Percentiles rank a stretch among this genome's conserved stretches.
These are phyloP conservation scores for Thripadectes ignobilis DNA, from an alignment of 2,797 vertebrate genomes.

Conservation along the genomic window DNA sequence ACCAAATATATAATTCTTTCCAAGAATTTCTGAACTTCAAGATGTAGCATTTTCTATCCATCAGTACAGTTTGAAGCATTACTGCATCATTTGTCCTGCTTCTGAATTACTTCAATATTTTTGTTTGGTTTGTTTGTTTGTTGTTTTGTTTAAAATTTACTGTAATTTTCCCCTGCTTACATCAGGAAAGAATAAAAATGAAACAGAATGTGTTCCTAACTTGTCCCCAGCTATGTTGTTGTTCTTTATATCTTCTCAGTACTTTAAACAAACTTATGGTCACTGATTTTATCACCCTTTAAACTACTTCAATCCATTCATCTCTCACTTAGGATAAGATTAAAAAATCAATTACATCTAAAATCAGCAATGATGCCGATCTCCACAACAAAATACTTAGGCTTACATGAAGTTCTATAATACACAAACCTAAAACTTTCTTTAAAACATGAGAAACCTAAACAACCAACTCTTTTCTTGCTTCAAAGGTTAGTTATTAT, in stretches of 20 bases:
- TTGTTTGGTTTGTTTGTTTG: neutral
- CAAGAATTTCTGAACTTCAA: neutral
- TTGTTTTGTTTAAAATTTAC: neutral
- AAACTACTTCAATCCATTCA: neutral
- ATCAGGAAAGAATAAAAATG: neutral
- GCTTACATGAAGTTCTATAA: neutral
- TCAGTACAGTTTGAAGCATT: neutral
- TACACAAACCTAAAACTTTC: neutral
- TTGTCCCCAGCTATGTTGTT: neutral
- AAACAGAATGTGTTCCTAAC: neutral
- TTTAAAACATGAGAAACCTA: neutral
- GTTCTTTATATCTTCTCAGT: neutral
- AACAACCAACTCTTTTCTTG: neutral
- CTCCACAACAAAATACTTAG: neutral
- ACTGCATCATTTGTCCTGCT: neutral
- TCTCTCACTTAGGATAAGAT: neutral
- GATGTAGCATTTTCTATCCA: neutral
- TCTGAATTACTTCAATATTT: neutral
- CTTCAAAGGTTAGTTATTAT: neutral
- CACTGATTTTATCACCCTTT: neutral
- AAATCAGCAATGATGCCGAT: neutral
- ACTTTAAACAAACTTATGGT: neutral
- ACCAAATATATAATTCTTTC: neutral
- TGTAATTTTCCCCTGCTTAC: neutral
- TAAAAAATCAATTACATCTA: neutral